Percentiles rank a stretch among this genome's conserved stretches.
Conservation (phyloP, 2,888 invertebrate species). For the Diaprepes abbreviatus region DNA sequence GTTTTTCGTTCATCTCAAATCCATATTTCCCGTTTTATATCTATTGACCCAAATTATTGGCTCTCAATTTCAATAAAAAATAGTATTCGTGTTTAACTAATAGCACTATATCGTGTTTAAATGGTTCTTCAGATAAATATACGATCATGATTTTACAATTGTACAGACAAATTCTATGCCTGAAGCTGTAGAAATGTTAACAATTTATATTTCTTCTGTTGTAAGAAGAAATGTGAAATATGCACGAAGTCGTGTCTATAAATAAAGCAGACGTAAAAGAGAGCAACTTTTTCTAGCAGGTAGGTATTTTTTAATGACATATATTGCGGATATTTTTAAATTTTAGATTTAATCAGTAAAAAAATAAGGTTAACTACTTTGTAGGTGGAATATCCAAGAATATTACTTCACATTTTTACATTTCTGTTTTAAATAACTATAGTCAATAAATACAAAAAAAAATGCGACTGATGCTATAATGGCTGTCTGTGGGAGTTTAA, state of each 20-base stretch:
- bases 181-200: constrained; percentile 25
- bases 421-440: no score
- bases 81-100: constrained; percentile 22
- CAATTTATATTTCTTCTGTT: constrained; percentile 29
- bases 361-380: no score
- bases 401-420: no score
- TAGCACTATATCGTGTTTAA: constrained; percentile 33
- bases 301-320: not conserved
- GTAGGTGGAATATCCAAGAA: no score
- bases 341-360: no score
- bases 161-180: constrained; percentile 33
- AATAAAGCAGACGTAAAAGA: constrained; percentile 28
- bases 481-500: no score
- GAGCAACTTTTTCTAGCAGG: constrained; percentile 21
- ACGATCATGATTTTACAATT: constrained; percentile 34
- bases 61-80: constrained; percentile 24
- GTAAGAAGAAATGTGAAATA: constrained; percentile 29
- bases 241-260: constrained; percentile 30
- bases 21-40: constrained; percentile 9
- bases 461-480: no score
- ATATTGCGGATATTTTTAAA: no score
- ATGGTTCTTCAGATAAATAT: constrained; percentile 30
- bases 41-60: constrained; percentile 27
- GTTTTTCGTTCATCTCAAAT: not conserved
- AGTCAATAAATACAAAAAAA: no score